phyloP scores from a whole-genome alignment of 1,140 invertebrate genomes.

The Glossosoma conforme region DNA sequence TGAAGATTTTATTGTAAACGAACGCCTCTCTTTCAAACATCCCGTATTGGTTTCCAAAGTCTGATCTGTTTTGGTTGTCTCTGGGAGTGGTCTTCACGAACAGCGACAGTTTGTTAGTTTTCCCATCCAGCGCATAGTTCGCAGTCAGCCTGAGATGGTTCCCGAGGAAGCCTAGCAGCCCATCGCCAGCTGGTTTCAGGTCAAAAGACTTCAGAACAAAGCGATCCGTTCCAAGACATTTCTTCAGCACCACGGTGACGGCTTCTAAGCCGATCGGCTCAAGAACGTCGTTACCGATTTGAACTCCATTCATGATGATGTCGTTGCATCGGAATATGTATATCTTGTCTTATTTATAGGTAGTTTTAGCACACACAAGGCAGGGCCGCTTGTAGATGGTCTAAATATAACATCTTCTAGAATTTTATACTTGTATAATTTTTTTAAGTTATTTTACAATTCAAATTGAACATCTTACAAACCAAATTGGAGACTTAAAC shows the following conservation, averaged over 20 bases:
- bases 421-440: no score
- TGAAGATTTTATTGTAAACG: constrained; percentile 36
- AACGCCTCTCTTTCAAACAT: constrained; percentile 39
- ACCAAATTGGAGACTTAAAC: no score
- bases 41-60: constrained; percentile 36
- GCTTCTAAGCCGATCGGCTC: constrained; percentile 1
- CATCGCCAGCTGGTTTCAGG: constrained; percentile 7
- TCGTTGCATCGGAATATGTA: no score
- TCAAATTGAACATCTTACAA: no score
- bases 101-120: constrained; percentile 13
- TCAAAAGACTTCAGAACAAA: constrained; percentile 11
- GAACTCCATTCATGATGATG: neutral
- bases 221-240: constrained; percentile 1
- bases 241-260: constrained; percentile 2
- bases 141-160: constrained; percentile 10
- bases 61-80: constrained; percentile 31
- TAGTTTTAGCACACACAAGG: no score
- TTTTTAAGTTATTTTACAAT: no score
- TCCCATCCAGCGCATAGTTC: constrained; percentile 11
- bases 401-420: no score
- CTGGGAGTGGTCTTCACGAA: constrained; percentile 44
- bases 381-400: no score
- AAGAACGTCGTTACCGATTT: neutral
- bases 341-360: no score
- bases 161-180: constrained; percentile 16